Evolutionary conservation across 2,113 vertebrate species (phyloP).

Genomic region (Ciconia stormi): DNA sequence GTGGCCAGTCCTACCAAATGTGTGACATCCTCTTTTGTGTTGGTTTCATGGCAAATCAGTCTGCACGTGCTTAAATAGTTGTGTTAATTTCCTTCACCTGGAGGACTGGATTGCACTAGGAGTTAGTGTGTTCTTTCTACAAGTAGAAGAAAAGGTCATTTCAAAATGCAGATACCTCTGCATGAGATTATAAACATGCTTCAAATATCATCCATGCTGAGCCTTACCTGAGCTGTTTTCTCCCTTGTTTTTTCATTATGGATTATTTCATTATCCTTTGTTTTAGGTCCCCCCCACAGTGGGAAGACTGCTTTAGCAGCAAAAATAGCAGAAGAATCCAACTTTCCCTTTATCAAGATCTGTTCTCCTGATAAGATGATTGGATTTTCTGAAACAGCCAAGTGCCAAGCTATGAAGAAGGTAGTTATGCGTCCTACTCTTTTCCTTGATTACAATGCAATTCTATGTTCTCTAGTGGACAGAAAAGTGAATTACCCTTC

Average conservation of each 20-base stretch:
- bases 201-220: background rate
- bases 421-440: conserved; percentile 57
- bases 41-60: background rate
- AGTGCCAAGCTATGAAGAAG: conserved; percentile 98
- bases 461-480: background rate
- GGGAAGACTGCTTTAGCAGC: conserved; percentile 94
- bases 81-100: background rate
- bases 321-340: conserved; percentile 93
- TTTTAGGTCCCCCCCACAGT: conserved; percentile 90
- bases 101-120: background rate
- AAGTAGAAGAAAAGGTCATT: background rate
- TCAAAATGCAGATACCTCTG: background rate
- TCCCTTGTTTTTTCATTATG: background rate
- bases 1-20: background rate
- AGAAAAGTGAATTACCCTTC: background rate
- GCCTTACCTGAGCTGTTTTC: background rate
- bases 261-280: background rate
- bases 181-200: background rate
- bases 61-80: background rate
- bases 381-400: conserved; percentile 93
- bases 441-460: background rate
- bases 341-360: conserved; percentile 99
- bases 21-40: background rate
- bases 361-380: conserved; percentile 99
- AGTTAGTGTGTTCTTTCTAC: background rate